These are phyloP conservation scores for Cyprinodon brontotheroides DNA, from an alignment of 2,113 vertebrate genomes.

Conservation along the genomic window DNA sequence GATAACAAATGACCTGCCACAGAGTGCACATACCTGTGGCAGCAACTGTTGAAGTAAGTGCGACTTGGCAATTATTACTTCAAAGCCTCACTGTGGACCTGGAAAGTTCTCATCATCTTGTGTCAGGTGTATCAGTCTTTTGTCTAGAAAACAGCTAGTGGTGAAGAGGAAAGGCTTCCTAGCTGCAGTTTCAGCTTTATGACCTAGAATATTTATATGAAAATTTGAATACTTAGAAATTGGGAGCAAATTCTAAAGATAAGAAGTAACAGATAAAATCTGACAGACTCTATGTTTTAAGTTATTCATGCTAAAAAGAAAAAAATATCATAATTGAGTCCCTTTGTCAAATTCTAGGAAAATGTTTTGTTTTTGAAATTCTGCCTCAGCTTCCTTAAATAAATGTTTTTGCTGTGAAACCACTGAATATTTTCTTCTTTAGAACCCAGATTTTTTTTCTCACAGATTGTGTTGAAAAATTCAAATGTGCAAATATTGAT, in stretches of 20 bases:
- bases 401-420: too few relatives aligned
- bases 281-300: not conserved
- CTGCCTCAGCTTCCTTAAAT: too few relatives aligned
- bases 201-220: not conserved
- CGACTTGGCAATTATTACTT: conserved; percentile 64
- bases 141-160: not conserved
- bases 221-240: not conserved
- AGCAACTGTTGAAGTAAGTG: conserved; percentile 19
- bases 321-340: not conserved
- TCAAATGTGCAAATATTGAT: too few relatives aligned
- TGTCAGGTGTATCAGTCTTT: conserved; percentile 24
- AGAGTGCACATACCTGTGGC: conserved; percentile 44
- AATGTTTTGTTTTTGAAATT: too few relatives aligned
- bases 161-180: not conserved
- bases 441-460: too few relatives aligned
- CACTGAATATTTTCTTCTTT: too few relatives aligned
- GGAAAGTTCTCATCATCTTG: conserved; percentile 43
- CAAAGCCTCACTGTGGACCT: conserved; percentile 52
- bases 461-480: too few relatives aligned
- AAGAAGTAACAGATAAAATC: not conserved
- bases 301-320: not conserved
- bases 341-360: too few relatives aligned
- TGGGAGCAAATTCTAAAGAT: not conserved
- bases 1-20: conserved; percentile 69
- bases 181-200: not conserved